A percentile compares a stretch with the other conserved stretches of the same genome.
These are phyloP conservation scores for Acrobasis suavella DNA, from an alignment of 2,888 invertebrate genomes.

Conservation along the genomic window DNA sequence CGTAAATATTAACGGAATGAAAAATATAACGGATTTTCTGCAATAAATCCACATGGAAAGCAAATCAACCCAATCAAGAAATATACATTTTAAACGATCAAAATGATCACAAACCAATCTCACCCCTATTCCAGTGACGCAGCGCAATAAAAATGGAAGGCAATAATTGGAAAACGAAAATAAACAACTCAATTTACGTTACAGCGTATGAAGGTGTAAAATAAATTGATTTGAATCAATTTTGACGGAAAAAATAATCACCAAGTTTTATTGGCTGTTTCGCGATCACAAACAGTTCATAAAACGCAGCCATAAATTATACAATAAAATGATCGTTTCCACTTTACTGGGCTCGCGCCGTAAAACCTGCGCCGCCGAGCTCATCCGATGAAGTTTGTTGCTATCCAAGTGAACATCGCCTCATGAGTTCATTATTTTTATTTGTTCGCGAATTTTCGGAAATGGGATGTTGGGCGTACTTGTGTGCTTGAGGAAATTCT, in stretches of 20 bases:
- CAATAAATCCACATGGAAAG: background rate
- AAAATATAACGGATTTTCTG: background rate
- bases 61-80: constrained; percentile 2
- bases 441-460: background rate
- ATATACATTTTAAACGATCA: constrained; percentile 12
- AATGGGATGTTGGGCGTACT: background rate
- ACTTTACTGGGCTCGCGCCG: constrained; percentile 50
- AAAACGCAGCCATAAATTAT: constrained; percentile 56
- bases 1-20: background rate
- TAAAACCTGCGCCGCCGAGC: constrained; percentile 40
- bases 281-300: constrained; percentile 61
- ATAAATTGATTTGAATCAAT: constrained; percentile 61
- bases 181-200: constrained; percentile 56
- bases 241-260: constrained; percentile 56
- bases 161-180: constrained; percentile 54
- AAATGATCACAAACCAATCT: constrained; percentile 15
- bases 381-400: background rate
- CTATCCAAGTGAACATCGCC: background rate
- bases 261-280: constrained; percentile 50
- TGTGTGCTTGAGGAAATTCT: no score
- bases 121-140: constrained; percentile 18
- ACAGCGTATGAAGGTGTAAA: constrained; percentile 46
- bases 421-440: constrained; percentile 3
- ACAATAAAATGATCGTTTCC: constrained; percentile 54
- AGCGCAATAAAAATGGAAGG: constrained; percentile 41